Percentiles rank a stretch among this genome's conserved stretches.
Conservation (phyloP, 2,888 invertebrate species). For the Steinernema carpocapsae region DNA sequence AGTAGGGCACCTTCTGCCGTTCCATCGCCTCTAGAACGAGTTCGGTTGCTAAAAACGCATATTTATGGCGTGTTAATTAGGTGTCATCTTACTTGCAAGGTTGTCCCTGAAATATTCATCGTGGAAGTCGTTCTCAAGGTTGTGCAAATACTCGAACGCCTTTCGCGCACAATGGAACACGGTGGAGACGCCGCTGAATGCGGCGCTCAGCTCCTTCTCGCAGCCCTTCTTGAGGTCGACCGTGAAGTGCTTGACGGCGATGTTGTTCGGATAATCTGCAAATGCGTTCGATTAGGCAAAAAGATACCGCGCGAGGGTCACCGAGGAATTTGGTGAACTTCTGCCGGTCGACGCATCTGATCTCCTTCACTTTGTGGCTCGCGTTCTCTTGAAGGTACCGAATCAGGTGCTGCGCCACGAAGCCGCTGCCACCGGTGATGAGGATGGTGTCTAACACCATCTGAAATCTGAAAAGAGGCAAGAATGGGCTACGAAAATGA, state of each 20-base stretch:
- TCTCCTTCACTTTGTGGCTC: conserved; percentile 50
- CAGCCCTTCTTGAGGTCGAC: conserved; percentile 38
- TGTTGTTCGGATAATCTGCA: conserved; percentile 41
- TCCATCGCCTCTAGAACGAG: conserved; percentile 57
- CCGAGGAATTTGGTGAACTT: conserved; percentile 35
- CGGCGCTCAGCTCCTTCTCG: conserved; percentile 43
- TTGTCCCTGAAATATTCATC: conserved; percentile 47
- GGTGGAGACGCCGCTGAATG: conserved; percentile 47
- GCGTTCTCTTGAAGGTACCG: conserved; percentile 52
- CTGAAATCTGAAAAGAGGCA: conserved; percentile 1
- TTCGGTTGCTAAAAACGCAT: conserved; percentile 55
- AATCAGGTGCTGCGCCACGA: conserved; percentile 59
- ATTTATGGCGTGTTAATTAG: conserved; percentile 13
- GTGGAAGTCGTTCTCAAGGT: conserved; percentile 36
- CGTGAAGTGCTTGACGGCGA: conserved; percentile 42
- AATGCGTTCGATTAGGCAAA: not conserved
- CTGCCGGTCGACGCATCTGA: conserved; percentile 57
- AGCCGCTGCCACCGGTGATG: conserved; percentile 64
- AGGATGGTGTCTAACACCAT: conserved; percentile 51
- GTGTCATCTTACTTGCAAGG: conserved; percentile 46
- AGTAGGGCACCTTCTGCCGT: conserved; percentile 45
- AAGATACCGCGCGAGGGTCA: not conserved
- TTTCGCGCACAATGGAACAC: conserved; percentile 51
- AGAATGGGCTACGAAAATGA: not conserved
- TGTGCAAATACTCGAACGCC: conserved; percentile 44